Percentiles rank a stretch among this genome's conserved stretches.
Conservation (phyloP, 2,888 invertebrate species). For the Ormyrus labotus region DNA sequence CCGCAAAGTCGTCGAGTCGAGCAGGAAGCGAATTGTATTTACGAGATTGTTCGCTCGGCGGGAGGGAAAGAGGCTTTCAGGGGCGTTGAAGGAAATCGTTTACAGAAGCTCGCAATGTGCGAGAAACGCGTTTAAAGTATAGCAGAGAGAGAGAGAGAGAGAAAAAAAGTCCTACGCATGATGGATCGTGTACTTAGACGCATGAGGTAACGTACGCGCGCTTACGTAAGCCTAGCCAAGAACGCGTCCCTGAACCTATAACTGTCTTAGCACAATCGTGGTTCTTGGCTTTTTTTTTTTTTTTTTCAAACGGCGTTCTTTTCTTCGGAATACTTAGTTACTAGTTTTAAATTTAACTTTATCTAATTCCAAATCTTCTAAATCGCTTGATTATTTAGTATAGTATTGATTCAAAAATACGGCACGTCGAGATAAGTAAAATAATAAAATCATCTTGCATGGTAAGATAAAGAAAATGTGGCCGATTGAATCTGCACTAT, state of each 20-base stretch:
- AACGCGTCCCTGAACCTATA: conserved; percentile 52
- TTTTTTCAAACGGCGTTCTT: neutral
- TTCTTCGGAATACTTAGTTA: neutral
- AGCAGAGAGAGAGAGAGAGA: neutral
- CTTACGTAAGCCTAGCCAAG: conserved; percentile 40
- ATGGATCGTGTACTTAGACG: conserved; percentile 37
- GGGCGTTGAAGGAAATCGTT: no score
- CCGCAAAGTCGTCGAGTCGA: neutral
- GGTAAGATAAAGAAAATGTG: neutral
- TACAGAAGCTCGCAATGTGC: no score
- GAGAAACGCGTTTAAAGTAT: neutral
- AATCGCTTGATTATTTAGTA: no score
- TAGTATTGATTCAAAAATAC: no score
- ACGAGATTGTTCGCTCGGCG: conserved; percentile 18
- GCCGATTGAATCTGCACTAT: no score
- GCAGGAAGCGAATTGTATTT: conserved; percentile 17
- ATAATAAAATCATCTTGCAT: no score
- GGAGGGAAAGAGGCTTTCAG: neutral
- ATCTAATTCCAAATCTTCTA: no score
- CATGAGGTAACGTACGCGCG: conserved; percentile 27
- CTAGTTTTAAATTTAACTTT: no score
- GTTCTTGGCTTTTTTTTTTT: neutral
- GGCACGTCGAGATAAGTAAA: no score
- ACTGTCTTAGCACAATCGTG: conserved; percentile 20
- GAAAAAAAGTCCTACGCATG: conserved; percentile 38